These are phyloP conservation scores for Beris morrisii DNA, from an alignment of 2,888 invertebrate species.

Conservation along the genomic window DNA sequence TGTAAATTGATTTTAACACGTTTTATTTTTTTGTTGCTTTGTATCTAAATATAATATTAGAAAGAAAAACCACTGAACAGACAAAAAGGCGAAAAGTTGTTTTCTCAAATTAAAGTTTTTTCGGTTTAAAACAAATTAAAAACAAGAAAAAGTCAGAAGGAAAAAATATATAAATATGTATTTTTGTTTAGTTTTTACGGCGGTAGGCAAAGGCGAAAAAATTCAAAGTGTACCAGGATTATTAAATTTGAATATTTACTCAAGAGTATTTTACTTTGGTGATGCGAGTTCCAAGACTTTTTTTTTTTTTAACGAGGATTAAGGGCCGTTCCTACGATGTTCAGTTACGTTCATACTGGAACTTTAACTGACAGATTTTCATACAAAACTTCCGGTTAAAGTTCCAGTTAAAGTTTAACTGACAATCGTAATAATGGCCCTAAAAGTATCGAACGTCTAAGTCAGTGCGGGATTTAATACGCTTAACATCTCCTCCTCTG, in stretches of 20 bases:
- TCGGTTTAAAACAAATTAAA: conserved; percentile 19
- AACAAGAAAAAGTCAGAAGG: conserved; percentile 20
- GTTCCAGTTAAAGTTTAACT: too few species aligned
- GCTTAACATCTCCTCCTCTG: too few species aligned
- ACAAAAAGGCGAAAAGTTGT: conserved; percentile 24
- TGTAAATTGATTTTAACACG: conserved; percentile 6
- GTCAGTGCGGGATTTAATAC: too few species aligned
- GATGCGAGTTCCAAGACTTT: too few species aligned
- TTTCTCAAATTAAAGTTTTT: conserved; percentile 25
- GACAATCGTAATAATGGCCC: too few species aligned
- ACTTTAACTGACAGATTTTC: too few species aligned
- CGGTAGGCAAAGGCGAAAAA: not conserved
- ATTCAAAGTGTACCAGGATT: not conserved
- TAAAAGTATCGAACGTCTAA: too few species aligned
- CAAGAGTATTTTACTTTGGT: too few species aligned
- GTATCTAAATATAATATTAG: conserved; percentile 15
- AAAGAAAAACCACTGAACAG: conserved; percentile 19
- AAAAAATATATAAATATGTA: conserved; percentile 12
- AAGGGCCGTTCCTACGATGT: too few species aligned
- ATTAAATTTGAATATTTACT: not conserved
- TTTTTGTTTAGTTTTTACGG: conserved; percentile 13
- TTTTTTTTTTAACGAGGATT: too few species aligned
- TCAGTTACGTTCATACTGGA: too few species aligned
- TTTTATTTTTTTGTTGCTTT: conserved; percentile 13
- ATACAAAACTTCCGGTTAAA: too few species aligned